These are phyloP conservation scores for Lepidurus arcticus DNA, from an alignment of 1,140 invertebrate species.

Conservation along the genomic window DNA sequence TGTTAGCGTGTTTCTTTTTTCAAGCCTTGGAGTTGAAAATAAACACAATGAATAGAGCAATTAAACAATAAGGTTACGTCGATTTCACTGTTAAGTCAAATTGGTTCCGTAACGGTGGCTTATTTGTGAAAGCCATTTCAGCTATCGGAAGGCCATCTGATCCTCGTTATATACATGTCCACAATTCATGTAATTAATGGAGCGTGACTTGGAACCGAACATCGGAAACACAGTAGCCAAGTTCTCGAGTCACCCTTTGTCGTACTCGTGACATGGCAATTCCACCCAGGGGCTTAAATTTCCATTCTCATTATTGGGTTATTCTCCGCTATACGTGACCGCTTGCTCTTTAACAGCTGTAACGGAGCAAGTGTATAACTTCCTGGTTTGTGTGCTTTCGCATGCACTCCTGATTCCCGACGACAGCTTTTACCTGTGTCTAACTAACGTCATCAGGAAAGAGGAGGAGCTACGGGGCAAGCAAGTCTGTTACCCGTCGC, in stretches of 20 bases:
- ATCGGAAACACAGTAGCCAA: not conserved
- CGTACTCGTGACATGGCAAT: slow-evolving; percentile 9
- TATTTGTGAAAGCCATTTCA: no score
- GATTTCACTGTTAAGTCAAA: no score
- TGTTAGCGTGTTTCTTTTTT: no score
- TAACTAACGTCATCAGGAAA: not conserved
- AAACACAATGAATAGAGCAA: no score
- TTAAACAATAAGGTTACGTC: no score
- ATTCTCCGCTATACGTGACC: not conserved
- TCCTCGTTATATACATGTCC: no score
- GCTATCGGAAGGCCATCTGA: no score
- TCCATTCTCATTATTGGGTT: not conserved
- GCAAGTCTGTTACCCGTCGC: not conserved
- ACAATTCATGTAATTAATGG: not conserved
- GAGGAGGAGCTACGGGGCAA: not conserved
- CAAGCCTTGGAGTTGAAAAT: no score
- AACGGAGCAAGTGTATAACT: not conserved
- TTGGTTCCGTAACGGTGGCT: no score
- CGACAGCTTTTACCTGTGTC: not conserved
- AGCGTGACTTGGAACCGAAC: slow-evolving; percentile 6
- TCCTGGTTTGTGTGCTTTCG: slow-evolving; percentile 8
- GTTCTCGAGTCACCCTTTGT: slow-evolving; percentile 10
- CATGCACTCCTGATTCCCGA: slow-evolving; percentile 2
- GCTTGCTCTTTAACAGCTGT: not conserved
- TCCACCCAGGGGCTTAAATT: not conserved